Evolutionary conservation across 2,797 vertebrate species (phyloP), one percentile per base, ranked within the genome.

Genomic region (Xenops minutus): DNA sequence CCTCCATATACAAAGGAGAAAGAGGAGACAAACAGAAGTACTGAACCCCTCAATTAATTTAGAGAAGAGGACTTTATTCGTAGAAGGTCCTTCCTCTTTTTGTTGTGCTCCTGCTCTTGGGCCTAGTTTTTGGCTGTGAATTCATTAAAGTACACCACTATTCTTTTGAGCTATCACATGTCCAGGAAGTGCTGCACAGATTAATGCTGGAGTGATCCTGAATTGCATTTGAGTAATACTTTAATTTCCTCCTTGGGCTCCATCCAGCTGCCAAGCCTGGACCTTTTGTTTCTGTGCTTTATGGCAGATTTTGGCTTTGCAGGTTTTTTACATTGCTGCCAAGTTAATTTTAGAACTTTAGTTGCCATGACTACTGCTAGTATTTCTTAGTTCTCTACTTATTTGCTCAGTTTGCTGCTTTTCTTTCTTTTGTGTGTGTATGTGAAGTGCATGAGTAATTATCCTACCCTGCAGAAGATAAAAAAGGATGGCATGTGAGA

Each of bases 271-370:
- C 43, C 58, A 75, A 91, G 77, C 83, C 64, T 77, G 88, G 86
- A 71, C 93, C 68, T 95, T 76, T 93, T 54, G 17, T 81, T 95
- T 92, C 75, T 52, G 15, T 17, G 37, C 36, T 64, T 78, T 61
- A 72, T 81, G 89, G 94, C 81, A 88, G 62, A 27, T 63, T 92
- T 94, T 85, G 77, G 71, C 77, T 92, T 94, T 76, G 37, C 75
- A 59, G 52, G 44, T 93, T 97, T 49, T 96, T 94, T 92, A 94
- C 61, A 44, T 81, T 88, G 86, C 85, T 81, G 92, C 94, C 92
- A 51, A 44, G 95, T 96, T 98, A 97, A 97, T 97, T 98, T 97
- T 97, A 97, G 96, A 96, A 92, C 85, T 91, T 93, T 21, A 80
- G 97, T 97, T 98, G 93, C 96, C 84, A 97, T 97, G 96, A 84